Evolutionary conservation across 2,888 invertebrate genomes (phyloP).

Genomic region (Polydesmus complanatus): DNA sequence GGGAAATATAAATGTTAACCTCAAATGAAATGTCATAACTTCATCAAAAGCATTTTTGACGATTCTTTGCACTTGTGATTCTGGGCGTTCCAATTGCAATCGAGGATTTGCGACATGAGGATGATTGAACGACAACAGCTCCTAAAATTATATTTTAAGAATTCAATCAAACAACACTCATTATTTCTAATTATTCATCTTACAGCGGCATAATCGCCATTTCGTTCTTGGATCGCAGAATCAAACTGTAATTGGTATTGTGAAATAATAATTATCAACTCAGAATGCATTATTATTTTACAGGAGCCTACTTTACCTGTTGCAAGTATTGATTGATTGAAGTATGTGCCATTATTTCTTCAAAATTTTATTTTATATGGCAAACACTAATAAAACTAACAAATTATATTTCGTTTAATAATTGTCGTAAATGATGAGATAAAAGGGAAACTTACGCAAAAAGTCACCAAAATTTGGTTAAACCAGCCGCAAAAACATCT

Average conservation of each 20-base stretch:
- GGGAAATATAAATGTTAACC: constrained; percentile 33
- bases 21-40: constrained; percentile 57
- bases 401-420: no score
- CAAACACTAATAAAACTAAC: no score
- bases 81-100: constrained; percentile 54
- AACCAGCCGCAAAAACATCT: no score
- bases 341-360: constrained; percentile 15
- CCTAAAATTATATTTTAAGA: constrained; percentile 25
- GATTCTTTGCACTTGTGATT: constrained; percentile 51
- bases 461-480: no score
- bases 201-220: constrained; percentile 6
- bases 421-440: no score
- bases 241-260: not conserved
- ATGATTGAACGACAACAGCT: constrained; percentile 37
- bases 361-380: no score
- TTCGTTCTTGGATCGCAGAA: not conserved
- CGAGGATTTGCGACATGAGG: constrained; percentile 56
- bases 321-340: constrained; percentile 17
- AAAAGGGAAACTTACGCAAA: no score
- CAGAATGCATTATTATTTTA: not conserved
- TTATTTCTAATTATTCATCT: not conserved
- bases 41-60: constrained; percentile 61
- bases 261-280: not conserved
- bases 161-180: not conserved
- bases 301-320: constrained; percentile 7